Conservation (phyloP, 2,113 vertebrate species). For the Shinisaurus crocodilurus region DNA sequence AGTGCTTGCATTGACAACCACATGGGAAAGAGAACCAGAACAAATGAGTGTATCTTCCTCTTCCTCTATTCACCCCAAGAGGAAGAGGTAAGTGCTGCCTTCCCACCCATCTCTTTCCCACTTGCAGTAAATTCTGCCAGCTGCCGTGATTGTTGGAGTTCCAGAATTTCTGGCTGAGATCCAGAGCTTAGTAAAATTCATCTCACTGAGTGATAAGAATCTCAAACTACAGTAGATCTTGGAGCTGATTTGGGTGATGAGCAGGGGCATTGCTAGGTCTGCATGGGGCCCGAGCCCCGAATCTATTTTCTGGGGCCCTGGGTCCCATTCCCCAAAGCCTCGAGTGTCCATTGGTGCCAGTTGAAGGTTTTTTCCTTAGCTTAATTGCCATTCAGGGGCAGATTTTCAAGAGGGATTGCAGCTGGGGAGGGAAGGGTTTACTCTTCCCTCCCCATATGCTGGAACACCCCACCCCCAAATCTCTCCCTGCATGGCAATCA, state of each 20-base stretch:
- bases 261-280: no score
- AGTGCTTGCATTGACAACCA: neutral
- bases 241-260: neutral
- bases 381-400: no score
- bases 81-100: neutral
- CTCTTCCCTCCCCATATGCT: no score
- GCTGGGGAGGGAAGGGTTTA: no score
- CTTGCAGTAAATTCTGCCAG: neutral
- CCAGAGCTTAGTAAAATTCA: neutral
- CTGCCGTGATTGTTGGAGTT: neutral
- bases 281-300: no score
- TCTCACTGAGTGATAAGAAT: neutral
- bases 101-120: neutral
- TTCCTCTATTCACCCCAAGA: neutral
- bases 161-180: neutral
- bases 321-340: no score
- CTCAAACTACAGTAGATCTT: neutral
- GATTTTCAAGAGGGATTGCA: no score
- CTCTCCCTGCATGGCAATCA: no score
- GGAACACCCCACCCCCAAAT: no score
- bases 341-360: no score
- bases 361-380: no score
- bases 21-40: neutral
- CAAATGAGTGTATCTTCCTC: neutral
- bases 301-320: no score